These are phyloP conservation scores for Periophthalmodon schlosseri DNA, from an alignment of 2,113 vertebrate species.

Conservation along the genomic window DNA sequence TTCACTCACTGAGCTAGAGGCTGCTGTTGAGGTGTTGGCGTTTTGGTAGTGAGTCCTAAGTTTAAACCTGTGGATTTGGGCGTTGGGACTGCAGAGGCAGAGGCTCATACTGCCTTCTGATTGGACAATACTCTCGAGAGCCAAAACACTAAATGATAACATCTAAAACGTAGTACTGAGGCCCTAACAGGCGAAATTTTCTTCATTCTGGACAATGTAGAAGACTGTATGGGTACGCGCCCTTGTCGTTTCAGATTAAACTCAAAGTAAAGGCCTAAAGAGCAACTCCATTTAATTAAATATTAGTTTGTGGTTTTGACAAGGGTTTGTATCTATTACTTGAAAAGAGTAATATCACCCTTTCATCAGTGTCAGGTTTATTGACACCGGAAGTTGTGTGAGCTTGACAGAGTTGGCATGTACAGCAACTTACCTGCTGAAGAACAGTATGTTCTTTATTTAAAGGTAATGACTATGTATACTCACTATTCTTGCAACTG, in stretches of 20 bases:
- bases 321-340: neutral
- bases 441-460: neutral
- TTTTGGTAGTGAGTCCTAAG: too few species aligned
- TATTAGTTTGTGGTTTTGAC: neutral
- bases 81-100: too few species aligned
- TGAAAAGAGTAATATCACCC: neutral
- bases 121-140: neutral
- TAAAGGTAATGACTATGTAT: neutral
- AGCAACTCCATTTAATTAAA: too few species aligned
- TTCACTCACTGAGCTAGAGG: neutral
- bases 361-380: neutral
- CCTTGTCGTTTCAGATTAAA: too few species aligned
- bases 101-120: neutral
- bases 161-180: too few species aligned
- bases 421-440: neutral
- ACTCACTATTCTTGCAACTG: neutral
- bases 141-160: neutral
- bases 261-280: too few species aligned
- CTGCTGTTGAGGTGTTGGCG: neutral
- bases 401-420: neutral
- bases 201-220: too few species aligned
- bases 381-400: neutral
- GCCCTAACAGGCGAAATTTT: too few species aligned
- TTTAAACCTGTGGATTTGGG: too few species aligned
- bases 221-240: too few species aligned